Evolutionary conservation across 2,797 vertebrate species (phyloP).

Genomic region (Knipowitschia caucasica): DNA sequence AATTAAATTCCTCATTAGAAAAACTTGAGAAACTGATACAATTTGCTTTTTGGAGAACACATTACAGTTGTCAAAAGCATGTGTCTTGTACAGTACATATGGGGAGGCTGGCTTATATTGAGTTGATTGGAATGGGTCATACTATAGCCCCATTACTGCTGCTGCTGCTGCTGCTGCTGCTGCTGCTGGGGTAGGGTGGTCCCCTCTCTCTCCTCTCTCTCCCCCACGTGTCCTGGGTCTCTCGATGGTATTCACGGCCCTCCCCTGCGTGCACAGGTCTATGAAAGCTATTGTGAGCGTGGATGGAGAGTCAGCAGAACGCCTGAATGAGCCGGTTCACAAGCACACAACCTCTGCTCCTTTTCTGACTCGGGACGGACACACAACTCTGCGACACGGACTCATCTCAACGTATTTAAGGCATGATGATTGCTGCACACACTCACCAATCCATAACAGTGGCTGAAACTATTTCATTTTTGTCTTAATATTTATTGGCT

Average conservation of each 20-base stretch:
- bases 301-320: constrained; percentile 76
- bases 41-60: no score
- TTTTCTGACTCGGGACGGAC: constrained; percentile 47
- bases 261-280: constrained; percentile 68
- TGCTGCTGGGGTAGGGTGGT: constrained; percentile 46
- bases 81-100: no score
- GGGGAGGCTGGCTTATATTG: constrained; percentile 48
- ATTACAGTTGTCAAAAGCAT: no score
- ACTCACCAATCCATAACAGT: no score
- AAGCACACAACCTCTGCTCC: constrained; percentile 35
- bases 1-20: no score
- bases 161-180: constrained; percentile 31
- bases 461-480: no score
- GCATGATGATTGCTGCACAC: no score
- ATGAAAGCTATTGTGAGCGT: constrained; percentile 78
- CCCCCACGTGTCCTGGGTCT: constrained; percentile 58
- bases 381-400: constrained; percentile 71
- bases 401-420: constrained; percentile 66
- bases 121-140: constrained; percentile 63
- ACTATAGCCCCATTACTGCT: constrained; percentile 61
- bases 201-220: constrained; percentile 56
- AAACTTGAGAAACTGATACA: no score
- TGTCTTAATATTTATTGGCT: no score
- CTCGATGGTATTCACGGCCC: constrained; percentile 71
- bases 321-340: constrained; percentile 69